These are phyloP conservation scores for Pollenia amentaria DNA, from an alignment of 2,888 invertebrate genomes.

Conservation along the genomic window DNA sequence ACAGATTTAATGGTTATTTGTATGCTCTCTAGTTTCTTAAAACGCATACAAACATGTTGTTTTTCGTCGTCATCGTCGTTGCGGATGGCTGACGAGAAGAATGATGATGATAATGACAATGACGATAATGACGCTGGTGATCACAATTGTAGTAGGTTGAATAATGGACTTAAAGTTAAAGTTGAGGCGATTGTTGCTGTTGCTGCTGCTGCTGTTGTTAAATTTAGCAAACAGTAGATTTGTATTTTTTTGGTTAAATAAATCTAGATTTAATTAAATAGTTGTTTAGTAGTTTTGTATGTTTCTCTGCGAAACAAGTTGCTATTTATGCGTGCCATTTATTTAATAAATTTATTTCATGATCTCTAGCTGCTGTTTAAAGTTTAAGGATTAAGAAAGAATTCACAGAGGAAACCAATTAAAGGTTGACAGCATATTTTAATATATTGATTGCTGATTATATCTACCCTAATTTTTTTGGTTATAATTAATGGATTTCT, in stretches of 20 bases:
- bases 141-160: conserved; percentile 63
- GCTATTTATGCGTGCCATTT: conserved; percentile 47
- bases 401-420: conserved; percentile 35
- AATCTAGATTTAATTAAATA: conserved; percentile 68
- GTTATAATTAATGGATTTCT: conserved; percentile 58
- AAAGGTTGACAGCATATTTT: conserved; percentile 47
- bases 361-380: not conserved
- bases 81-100: conserved; percentile 56
- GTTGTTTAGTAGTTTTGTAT: conserved; percentile 41
- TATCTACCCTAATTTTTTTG: conserved; percentile 39
- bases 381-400: conserved; percentile 14
- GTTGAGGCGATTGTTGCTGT: conserved; percentile 43
- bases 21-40: conserved; percentile 71
- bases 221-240: conserved; percentile 62
- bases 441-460: conserved; percentile 50
- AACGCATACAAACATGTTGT: conserved; percentile 58
- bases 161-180: conserved; percentile 59
- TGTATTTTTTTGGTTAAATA: conserved; percentile 61
- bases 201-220: conserved; percentile 31
- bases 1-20: conserved; percentile 78
- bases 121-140: conserved; percentile 41
- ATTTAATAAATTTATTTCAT: conserved; percentile 41
- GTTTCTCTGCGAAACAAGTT: conserved; percentile 47
- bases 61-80: conserved; percentile 47
- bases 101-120: conserved; percentile 44